Percentiles rank a stretch among this genome's conserved stretches.
phyloP scores from a whole-genome alignment of 2,113 vertebrate genomes.

The Morone saxatilis region DNA sequence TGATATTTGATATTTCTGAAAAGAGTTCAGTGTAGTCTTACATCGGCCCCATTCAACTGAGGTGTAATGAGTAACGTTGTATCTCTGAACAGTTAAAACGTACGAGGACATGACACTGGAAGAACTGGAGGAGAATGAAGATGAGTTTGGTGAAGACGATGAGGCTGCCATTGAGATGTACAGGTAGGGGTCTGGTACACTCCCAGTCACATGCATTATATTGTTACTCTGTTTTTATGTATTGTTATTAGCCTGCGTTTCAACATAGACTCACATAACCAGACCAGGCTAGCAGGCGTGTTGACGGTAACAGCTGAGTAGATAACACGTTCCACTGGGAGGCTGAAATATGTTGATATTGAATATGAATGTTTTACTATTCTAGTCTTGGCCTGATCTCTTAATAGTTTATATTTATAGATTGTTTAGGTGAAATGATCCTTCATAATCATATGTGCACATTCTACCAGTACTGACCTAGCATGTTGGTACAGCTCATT shows the following conservation, averaged over 20 bases:
- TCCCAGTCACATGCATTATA: neutral
- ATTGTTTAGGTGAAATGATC: too few relatives aligned
- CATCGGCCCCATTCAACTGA: neutral
- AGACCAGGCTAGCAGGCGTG: too few relatives aligned
- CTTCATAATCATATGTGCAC: neutral
- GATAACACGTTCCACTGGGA: too few relatives aligned
- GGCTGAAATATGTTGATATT: too few relatives aligned
- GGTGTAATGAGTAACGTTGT: neutral
- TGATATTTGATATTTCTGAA: neutral
- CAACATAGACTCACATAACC: too few relatives aligned
- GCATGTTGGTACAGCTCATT: neutral
- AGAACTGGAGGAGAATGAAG: slow-evolving; percentile 96
- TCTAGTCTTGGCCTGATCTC: too few relatives aligned
- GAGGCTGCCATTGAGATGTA: slow-evolving; percentile 96
- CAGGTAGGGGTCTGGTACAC: slow-evolving; percentile 81
- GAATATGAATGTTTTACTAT: too few relatives aligned
- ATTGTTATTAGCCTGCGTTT: too few relatives aligned
- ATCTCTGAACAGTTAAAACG: slow-evolving; percentile 88
- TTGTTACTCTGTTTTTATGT: neutral
- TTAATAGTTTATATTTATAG: too few relatives aligned
- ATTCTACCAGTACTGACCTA: neutral
- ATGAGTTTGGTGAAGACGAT: slow-evolving; percentile 96
- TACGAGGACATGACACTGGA: slow-evolving; percentile 97
- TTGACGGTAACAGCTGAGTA: too few relatives aligned
- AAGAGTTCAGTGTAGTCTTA: too few relatives aligned